A percentile compares a stretch with the other conserved stretches of the same genome.
phyloP scores from a whole-genome alignment of 2,888 invertebrate species.

The Onchidella celtica region DNA sequence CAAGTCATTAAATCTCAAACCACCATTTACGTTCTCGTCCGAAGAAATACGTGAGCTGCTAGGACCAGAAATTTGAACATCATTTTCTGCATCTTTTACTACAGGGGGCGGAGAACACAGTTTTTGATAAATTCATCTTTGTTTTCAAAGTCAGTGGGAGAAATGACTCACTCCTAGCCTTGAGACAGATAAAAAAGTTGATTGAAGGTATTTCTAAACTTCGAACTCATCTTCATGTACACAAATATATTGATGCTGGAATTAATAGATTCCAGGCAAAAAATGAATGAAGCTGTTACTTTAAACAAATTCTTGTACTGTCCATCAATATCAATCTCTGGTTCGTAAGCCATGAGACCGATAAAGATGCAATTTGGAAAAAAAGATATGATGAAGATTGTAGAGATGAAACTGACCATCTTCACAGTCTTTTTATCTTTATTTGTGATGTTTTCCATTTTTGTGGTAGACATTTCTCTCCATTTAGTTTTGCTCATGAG shows the following conservation, averaged over 20 bases:
- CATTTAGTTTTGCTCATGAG: background rate
- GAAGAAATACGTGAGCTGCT: too few relatives aligned
- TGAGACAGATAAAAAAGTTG: too few relatives aligned
- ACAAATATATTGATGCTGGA: background rate
- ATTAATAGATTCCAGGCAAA: background rate
- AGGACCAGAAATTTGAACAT: too few relatives aligned
- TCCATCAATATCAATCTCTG: background rate
- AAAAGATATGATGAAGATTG: background rate
- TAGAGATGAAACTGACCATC: background rate
- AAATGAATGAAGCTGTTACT: background rate
- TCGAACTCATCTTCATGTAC: background rate
- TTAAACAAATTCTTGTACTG: background rate
- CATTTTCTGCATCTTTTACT: too few relatives aligned
- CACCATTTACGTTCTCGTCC: too few relatives aligned
- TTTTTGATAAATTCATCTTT: too few relatives aligned
- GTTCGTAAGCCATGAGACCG: background rate
- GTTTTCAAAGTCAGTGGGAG: too few relatives aligned
- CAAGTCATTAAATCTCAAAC: too few relatives aligned
- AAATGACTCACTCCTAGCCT: too few relatives aligned
- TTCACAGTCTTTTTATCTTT: background rate
- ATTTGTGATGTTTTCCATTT: background rate
- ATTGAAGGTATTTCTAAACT: background rate
- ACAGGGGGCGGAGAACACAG: too few relatives aligned
- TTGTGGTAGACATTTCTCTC: background rate
- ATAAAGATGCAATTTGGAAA: background rate